Evolutionary conservation across 2,113 vertebrate species (phyloP).

Genomic region (Neolamprologus variostigma): DNA sequence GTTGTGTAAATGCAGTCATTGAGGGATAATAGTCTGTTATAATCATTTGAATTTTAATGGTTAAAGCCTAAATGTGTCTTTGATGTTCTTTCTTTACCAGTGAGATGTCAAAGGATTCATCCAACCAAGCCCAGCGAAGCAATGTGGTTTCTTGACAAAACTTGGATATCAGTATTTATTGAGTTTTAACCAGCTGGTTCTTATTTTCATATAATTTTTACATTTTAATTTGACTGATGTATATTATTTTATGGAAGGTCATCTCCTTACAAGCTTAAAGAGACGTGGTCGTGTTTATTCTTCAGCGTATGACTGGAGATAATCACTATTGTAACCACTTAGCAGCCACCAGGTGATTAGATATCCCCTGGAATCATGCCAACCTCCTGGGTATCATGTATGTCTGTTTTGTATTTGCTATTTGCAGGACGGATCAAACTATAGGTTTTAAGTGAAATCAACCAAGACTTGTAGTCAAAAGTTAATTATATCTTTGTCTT

Average conservation of each 20-base stretch:
- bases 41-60: neutral
- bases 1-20: neutral
- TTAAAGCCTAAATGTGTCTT: neutral
- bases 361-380: neutral
- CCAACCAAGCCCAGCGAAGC: neutral
- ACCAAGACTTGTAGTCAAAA: neutral
- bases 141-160: neutral
- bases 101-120: neutral
- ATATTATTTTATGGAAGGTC: neutral
- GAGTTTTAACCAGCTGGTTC: neutral
- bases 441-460: neutral
- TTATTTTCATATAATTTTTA: neutral
- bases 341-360: neutral
- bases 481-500: neutral
- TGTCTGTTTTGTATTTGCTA: neutral
- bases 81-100: neutral
- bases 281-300: neutral
- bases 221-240: neutral
- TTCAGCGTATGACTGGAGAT: neutral
- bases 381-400: neutral
- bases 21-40: neutral
- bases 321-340: neutral
- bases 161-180: neutral
- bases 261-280: neutral
- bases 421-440: neutral